Base-by-base conservation (phyloP, 2,113 vertebrate genomes). In the Montifringilla adamsi region DNA sequence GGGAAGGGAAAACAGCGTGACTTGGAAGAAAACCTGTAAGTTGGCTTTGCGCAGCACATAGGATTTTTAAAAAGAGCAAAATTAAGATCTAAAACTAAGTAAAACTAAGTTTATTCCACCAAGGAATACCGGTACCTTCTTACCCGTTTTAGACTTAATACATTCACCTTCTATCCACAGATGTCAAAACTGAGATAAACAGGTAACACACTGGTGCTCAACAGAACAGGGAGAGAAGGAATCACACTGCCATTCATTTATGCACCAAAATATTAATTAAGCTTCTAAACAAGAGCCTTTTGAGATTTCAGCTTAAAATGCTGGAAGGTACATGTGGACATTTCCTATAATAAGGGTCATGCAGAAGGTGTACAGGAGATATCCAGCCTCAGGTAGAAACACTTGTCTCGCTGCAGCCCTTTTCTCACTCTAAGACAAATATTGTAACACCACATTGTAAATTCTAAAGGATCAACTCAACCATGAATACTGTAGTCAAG, bases 201-300 rank as follows among this genome's bases (percentile, higher is more conserved):
- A 56, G 11, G 46, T 74, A 58, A 47, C 11, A 26, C 0, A 0
- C 4, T 56, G 27, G 15, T 37, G 19, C n/a, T 89, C 31, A 85
- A 33, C 35, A 60, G 44, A 78, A 82, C 0, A 1, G 8, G 11
- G 22, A 21, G 22, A 64, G 13, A 95, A 67, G 30, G n/a, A 90
- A 68, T 50, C 23, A 30, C 0, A 1, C 7, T 81, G 55, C 8
- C 31, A n/a, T 44, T 87, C 37, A 74, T 27, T 30, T 89, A 24
- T 23, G 47, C 31, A 63, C 31, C 2, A 6, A 81, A 72, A 81
- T 74, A 43, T 66, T 58, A 81, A 63, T 50, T 55, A 46, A 43
- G 13, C 30, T 87, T 78, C 77, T 70, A 26, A 81, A 50, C 8
- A 90, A 67, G 23, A 78, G 23, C 6, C 22, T 87, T 72, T 78